These are phyloP conservation scores for Gorsachius goisagi DNA, from an alignment of 2,113 vertebrate species.

Conservation along the genomic window DNA sequence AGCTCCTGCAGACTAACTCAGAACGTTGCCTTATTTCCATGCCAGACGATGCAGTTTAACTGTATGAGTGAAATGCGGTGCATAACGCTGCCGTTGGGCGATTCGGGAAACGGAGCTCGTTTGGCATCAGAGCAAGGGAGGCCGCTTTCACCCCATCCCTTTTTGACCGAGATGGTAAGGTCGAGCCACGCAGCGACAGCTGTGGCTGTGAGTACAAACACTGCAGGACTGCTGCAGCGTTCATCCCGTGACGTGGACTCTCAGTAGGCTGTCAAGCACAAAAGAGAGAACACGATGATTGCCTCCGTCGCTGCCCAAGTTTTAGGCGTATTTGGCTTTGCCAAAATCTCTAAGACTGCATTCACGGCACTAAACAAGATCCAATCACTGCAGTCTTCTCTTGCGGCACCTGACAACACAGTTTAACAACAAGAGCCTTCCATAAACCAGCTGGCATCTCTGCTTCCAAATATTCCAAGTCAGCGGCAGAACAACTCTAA, in stretches of 20 bases:
- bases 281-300: background rate
- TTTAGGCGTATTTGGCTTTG: background rate
- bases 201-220: background rate
- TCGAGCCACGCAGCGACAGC: fast-evolving
- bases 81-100: fast-evolving
- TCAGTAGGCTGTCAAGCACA: background rate
- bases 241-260: fast-evolving
- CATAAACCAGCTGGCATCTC: background rate
- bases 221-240: background rate
- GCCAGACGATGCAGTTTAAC: background rate
- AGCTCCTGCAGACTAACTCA: background rate
- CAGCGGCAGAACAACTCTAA: background rate
- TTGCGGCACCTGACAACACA: background rate
- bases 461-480: background rate
- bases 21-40: background rate
- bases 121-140: background rate
- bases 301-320: background rate
- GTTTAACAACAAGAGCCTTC: background rate
- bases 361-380: background rate
- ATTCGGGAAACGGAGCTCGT: background rate
- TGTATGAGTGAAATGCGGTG: fast-evolving
- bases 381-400: background rate
- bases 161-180: fast-evolving
- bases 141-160: background rate
- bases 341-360: background rate